phyloP scores from a whole-genome alignment of 1,140 invertebrate genomes.

The Palaemon carinicauda region DNA sequence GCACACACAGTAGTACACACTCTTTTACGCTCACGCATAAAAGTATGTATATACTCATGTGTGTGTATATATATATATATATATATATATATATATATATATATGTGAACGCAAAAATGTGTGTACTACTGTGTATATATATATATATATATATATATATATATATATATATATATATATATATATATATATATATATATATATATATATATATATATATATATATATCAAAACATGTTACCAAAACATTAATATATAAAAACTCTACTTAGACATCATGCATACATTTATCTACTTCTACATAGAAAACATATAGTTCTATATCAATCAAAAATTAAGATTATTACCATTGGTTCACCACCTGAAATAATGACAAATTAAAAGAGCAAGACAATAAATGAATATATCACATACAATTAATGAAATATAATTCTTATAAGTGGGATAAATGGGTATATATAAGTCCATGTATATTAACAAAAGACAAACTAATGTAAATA shows the following conservation, averaged over 20 bases:
- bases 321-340: too few relatives aligned
- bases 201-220: neutral
- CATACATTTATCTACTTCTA: neutral
- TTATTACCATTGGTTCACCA: too few relatives aligned
- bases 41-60: neutral
- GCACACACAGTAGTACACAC: too few relatives aligned
- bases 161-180: neutral
- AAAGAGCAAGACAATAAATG: too few relatives aligned
- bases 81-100: slow-evolving; percentile 2
- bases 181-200: neutral
- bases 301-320: neutral
- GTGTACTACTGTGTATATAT: neutral
- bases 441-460: too few relatives aligned
- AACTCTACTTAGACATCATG: neutral
- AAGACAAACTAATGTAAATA: too few relatives aligned
- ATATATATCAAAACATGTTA: neutral
- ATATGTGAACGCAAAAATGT: neutral
- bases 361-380: too few relatives aligned
- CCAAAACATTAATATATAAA: neutral
- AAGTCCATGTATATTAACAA: too few relatives aligned
- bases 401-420: too few relatives aligned
- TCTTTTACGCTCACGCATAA: too few relatives aligned
- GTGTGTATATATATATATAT: neutral
- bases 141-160: neutral
- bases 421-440: too few relatives aligned